Percentiles rank a stretch among this genome's conserved stretches.
phyloP scores from a whole-genome alignment of 64 coral and sea anemone genomes.

The Anthopleura sola region DNA sequence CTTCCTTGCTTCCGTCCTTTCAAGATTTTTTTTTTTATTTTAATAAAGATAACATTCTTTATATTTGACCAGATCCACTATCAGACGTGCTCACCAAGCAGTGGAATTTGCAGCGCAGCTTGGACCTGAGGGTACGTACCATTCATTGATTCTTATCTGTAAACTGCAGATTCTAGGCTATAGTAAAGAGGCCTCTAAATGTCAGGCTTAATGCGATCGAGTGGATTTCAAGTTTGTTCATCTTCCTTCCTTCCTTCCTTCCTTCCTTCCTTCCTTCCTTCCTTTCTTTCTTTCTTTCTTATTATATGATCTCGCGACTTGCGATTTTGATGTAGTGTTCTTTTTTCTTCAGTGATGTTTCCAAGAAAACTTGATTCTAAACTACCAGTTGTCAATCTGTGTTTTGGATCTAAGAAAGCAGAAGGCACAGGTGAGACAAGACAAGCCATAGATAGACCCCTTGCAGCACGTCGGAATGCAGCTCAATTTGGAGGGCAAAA shows the following conservation, averaged over 20 bases:
- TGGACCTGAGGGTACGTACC: constrained; percentile 54
- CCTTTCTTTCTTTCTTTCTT: background rate
- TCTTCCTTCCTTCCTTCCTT: background rate
- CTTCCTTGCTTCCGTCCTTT: too few species aligned
- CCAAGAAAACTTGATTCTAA: constrained; percentile 60
- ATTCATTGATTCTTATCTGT: background rate
- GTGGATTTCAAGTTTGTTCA: too few species aligned
- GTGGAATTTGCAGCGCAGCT: constrained; percentile 74
- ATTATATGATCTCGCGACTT: too few species aligned
- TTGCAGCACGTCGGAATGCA: too few species aligned
- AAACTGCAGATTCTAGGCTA: too few species aligned
- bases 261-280: background rate
- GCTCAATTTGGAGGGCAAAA: too few species aligned
- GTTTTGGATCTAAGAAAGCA: background rate
- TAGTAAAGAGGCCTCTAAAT: too few species aligned
- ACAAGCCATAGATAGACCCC: too few species aligned
- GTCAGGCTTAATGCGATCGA: too few species aligned
- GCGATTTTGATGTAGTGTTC: background rate
- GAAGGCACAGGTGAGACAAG: background rate
- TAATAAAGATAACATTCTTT: background rate
- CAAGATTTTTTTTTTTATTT: too few species aligned
- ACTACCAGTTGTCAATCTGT: constrained; percentile 57
- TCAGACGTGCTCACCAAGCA: constrained; percentile 82
- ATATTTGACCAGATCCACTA: constrained; percentile 41
- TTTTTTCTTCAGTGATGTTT: constrained; percentile 67